Evolutionary conservation across 2,797 vertebrate species (phyloP).

Genomic region (Danio kyathit): DNA sequence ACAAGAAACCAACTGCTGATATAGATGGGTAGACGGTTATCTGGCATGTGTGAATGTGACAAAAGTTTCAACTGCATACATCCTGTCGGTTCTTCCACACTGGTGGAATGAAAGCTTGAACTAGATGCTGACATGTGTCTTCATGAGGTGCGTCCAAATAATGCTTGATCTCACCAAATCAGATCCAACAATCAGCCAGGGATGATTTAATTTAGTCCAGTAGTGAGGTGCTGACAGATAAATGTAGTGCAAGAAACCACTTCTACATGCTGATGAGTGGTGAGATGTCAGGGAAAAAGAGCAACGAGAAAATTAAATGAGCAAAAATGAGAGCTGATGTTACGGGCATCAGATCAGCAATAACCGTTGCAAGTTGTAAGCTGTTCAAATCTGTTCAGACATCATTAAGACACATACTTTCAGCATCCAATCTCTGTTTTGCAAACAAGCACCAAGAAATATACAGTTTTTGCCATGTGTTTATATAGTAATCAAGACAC

Average conservation of each 20-base stretch:
- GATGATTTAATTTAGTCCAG: slow-evolving; percentile 51
- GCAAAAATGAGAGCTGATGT: slow-evolving; percentile 10
- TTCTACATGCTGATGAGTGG: slow-evolving; percentile 12
- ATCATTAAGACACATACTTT: slow-evolving; percentile 50
- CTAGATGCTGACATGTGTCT: slow-evolving; percentile 36
- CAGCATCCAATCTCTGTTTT: slow-evolving; percentile 47
- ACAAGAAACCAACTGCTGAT: slow-evolving; percentile 27
- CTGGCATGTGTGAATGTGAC: not conserved
- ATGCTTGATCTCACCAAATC: slow-evolving; percentile 31
- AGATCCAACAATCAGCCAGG: slow-evolving; percentile 7
- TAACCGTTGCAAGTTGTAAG: slow-evolving; percentile 39
- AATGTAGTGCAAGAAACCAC: slow-evolving; percentile 42
- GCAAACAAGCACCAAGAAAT: slow-evolving; percentile 43
- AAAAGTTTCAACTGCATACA: not conserved
- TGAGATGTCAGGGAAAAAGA: slow-evolving; percentile 22
- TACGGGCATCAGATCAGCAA: slow-evolving; percentile 32
- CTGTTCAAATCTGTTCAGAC: slow-evolving; percentile 56
- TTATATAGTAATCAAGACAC: slow-evolving; percentile 44
- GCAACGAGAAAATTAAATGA: slow-evolving; percentile 3
- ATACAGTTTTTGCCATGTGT: slow-evolving; percentile 47
- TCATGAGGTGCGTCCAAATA: slow-evolving; percentile 33
- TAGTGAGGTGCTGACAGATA: slow-evolving; percentile 49
- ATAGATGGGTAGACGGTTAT: not conserved
- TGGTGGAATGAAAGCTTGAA: slow-evolving; percentile 29
- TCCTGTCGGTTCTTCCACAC: not conserved